Evolutionary conservation across 2,113 vertebrate genomes (phyloP).

Genomic region (Parus major): DNA sequence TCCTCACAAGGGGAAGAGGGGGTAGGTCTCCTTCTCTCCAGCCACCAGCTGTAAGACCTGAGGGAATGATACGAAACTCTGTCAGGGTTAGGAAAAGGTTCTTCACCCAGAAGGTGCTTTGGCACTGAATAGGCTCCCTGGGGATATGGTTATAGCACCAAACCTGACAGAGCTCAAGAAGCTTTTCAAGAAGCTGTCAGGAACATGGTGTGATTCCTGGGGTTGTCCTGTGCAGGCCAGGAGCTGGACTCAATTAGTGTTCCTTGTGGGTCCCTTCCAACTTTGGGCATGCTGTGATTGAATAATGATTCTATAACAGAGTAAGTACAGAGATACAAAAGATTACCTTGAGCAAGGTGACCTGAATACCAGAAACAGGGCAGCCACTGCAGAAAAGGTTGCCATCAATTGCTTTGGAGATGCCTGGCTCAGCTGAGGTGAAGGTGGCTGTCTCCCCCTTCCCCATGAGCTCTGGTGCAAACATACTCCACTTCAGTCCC

Average conservation of each 20-base stretch:
- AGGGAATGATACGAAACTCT: background rate
- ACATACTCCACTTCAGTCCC: background rate
- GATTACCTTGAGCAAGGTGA: background rate
- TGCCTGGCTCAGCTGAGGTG: background rate
- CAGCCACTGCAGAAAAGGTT: accelerated
- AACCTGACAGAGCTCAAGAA: background rate
- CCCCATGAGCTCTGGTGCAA: background rate
- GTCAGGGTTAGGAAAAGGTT: background rate
- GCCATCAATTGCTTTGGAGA: background rate
- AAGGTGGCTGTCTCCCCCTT: background rate
- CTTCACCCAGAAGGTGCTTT: background rate
- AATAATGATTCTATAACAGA: background rate
- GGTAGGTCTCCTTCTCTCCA: background rate
- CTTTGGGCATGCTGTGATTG: no score
- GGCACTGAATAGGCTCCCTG: background rate
- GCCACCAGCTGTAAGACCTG: background rate
- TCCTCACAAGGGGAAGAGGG: background rate
- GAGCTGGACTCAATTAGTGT: background rate
- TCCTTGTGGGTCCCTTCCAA: background rate
- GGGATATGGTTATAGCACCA: background rate
- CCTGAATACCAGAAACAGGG: background rate
- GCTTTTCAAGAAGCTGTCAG: background rate
- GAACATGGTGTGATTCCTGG: background rate
- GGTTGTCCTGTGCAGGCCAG: background rate
- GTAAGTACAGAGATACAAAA: background rate